These are phyloP conservation scores for Campoplex capitator DNA, from an alignment of 2,888 invertebrate species.

Conservation along the genomic window DNA sequence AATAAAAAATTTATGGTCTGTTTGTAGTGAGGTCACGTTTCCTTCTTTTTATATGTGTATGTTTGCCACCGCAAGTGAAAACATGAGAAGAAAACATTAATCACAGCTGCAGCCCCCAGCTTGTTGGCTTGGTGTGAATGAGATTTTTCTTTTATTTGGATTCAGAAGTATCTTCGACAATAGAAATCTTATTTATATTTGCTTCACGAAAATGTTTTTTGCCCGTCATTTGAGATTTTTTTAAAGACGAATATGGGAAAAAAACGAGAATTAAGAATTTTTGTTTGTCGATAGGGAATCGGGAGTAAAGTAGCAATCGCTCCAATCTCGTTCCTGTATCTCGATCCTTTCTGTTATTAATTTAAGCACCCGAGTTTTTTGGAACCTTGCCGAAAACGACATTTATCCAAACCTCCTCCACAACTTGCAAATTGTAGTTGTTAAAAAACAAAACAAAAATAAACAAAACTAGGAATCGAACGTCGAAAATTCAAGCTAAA, in stretches of 20 bases:
- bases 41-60: neutral
- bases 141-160: neutral
- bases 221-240: slow-evolving; percentile 10
- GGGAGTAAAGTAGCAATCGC: neutral
- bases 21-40: slow-evolving; percentile 19
- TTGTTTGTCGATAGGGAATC: slow-evolving; percentile 8
- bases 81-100: slow-evolving; percentile 24
- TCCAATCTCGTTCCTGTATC: neutral
- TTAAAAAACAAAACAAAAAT: neutral
- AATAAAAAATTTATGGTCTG: neutral
- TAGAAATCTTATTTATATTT: slow-evolving; percentile 13
- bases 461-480: neutral
- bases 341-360: slow-evolving; percentile 11
- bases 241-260: neutral
- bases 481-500: neutral
- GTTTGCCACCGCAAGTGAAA: slow-evolving; percentile 8
- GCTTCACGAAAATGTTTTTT: neutral
- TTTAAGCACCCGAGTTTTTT: slow-evolving; percentile 2
- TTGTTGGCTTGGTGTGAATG: neutral
- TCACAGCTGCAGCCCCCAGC: neutral
- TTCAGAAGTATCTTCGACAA: slow-evolving; percentile 6
- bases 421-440: neutral
- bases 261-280: slow-evolving; percentile 17
- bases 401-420: neutral
- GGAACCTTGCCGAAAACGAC: slow-evolving; percentile 1